These are phyloP conservation scores for Helleia helle DNA, from an alignment of 2,888 invertebrate species.

Conservation along the genomic window DNA sequence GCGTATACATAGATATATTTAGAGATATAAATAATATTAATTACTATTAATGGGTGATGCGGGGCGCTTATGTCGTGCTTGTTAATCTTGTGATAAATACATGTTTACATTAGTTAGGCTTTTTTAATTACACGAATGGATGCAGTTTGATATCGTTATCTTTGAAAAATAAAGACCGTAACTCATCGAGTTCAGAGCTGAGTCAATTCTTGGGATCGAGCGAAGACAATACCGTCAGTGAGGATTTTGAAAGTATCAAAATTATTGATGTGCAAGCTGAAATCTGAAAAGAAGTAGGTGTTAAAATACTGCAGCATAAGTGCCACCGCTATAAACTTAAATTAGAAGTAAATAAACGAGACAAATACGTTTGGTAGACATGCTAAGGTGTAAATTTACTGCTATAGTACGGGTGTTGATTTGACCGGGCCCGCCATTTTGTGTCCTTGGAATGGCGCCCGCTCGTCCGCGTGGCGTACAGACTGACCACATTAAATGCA, in stretches of 20 bases:
- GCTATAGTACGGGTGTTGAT: constrained; percentile 21
- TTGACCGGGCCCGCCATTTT: constrained; percentile 16
- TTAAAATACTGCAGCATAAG: constrained; percentile 22
- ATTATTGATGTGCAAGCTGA: too few relatives aligned
- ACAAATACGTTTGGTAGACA: constrained; percentile 32
- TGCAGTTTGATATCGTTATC: too few relatives aligned
- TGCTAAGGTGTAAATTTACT: constrained; percentile 30
- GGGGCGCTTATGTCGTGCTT: constrained; percentile 31
- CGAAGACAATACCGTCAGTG: too few relatives aligned
- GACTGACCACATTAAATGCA: constrained; percentile 7
- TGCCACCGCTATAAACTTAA: constrained; percentile 37
- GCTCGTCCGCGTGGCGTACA: too few relatives aligned
- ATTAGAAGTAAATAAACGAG: constrained; percentile 26
- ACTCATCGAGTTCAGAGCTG: too few relatives aligned
- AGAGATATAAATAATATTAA: constrained; percentile 37
- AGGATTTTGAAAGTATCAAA: too few relatives aligned
- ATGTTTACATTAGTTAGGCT: not conserved
- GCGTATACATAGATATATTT: constrained; percentile 50
- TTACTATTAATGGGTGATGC: constrained; percentile 29
- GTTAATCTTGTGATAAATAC: constrained; percentile 2
- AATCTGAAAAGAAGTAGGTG: too few relatives aligned
- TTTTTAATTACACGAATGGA: too few relatives aligned
- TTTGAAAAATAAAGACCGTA: too few relatives aligned
- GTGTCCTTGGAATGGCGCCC: constrained; percentile 3
- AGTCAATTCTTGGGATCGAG: too few relatives aligned